A percentile compares a stretch with the other conserved stretches of the same genome.
These are phyloP conservation scores for Drosophila anomalipes DNA, from an alignment of 2,888 invertebrate genomes.

Conservation along the genomic window DNA sequence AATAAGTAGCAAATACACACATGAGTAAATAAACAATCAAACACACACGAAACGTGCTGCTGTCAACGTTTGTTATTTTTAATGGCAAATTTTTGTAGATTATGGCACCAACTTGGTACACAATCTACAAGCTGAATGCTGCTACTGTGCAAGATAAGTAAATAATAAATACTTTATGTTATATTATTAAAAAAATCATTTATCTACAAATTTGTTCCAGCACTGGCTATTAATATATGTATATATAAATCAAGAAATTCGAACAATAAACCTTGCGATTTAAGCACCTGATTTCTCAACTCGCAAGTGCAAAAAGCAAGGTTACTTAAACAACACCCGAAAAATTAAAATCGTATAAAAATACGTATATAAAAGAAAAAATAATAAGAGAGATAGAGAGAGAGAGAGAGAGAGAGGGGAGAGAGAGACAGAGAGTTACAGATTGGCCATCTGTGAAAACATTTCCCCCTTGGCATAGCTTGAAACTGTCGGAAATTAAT, in stretches of 20 bases:
- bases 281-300: not conserved
- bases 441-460: conserved; percentile 36
- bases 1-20: conserved; percentile 49
- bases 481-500: conserved; percentile 63
- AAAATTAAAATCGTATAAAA: conserved; percentile 9
- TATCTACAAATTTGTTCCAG: not conserved
- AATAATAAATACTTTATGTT: not conserved
- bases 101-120: conserved; percentile 48
- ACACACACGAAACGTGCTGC: conserved; percentile 57
- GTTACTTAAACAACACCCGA: not conserved
- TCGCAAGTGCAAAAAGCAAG: not conserved
- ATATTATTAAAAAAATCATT: not conserved
- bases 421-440: not conserved
- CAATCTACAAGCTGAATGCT: conserved; percentile 26
- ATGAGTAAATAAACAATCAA: conserved; percentile 51
- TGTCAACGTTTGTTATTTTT: conserved; percentile 72
- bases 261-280: not conserved
- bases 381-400: not conserved
- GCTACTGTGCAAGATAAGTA: not conserved
- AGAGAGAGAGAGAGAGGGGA: not conserved
- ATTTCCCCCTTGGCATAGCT: conserved; percentile 14
- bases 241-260: not conserved
- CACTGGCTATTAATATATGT: not conserved
- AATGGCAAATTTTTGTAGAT: conserved; percentile 69
- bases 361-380: not conserved